Base-by-base conservation (phyloP, 2,888 invertebrate species). In the Antheraea assamensis region DNA sequence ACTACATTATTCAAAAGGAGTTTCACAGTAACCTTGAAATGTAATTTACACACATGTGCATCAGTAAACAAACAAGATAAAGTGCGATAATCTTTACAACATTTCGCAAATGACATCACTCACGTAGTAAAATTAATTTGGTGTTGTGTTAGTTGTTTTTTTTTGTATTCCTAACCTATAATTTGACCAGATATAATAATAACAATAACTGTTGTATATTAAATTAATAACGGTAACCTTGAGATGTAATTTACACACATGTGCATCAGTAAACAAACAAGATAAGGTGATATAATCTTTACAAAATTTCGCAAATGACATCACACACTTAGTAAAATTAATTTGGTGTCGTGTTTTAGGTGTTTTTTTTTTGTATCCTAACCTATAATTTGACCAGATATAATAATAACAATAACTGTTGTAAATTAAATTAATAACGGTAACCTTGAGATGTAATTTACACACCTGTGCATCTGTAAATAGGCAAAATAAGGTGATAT, bases 51-150 rank as follows among this genome's bases (percentile, higher is more conserved):
- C 68, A 68, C 68, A 68, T 68, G 52, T 78, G 77, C 78, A 78
- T 77, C 78, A 78, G 73, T 70, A 61, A 68, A 71, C 72, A 76
- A 70, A 78, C 75, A 73, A 68, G 81, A 80, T 80, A 80, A 75
- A 31, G 13, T 68, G 35, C 68, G 68, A 68, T 68, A 68, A 68
- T 68, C 68, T 68, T 35, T 68, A 21, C 35, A 35, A 68, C 24
- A 35, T 68, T 35, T 68, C 35, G 35, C 35, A 13, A 8, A 19
- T 68, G 68, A 68, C 68, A 35, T 64, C 27, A 64, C 17, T 17
- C 30, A 13, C 17, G 30, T 64, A 64, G 61, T 27, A 30, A 64
- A 27, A 64, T 64, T 17, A 30, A 64, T 64, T 64, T 30, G 61
- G 19, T 13, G 61, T 17, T 17, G 30, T 30, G n/a, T 21, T 52